Evolutionary conservation across 2,888 invertebrate genomes (phyloP), one percentile per base, ranked within the genome.

Genomic region (Lathronympha strigana): DNA sequence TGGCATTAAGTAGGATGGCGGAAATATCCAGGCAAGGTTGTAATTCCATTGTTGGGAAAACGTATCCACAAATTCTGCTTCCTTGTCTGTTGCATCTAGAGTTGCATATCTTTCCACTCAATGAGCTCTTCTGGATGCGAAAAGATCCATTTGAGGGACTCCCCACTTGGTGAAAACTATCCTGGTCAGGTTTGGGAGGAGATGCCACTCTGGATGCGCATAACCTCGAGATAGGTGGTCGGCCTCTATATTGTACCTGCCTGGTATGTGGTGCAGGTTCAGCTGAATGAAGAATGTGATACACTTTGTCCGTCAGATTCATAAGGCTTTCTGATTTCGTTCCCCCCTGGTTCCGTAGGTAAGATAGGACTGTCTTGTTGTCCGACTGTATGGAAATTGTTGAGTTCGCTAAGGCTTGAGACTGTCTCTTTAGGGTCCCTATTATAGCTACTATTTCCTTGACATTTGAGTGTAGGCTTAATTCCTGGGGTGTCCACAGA

Each of bases 361-460:
- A 57, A 1, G 43, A 15, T 17, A 45, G 28, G 4, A 45, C 57
- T 3, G 57, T 57, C 8, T 19, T 57, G 45, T 57, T 57, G 57
- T 57, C 57, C 31, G 38, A 21, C 5, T 57, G 57, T 1, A 57
- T 19, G 6, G 31, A 23, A 0, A 57, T 31, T 0, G 54, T 40
- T 4, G 19, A 17, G 4, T n/a, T 2, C 0, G 23, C 15, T 1
- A 57, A 21, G 9, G 13, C 11, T 15, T 28, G 28, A 28, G 6
- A 1, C 28, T 28, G 1, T 1, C 28, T 28, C 28, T 28, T 28
- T 28, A 28, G 4, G 4, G 8, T 8, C 8, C 8, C 8, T 28
- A 28, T 5, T 28, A 28, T 28, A 3, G 28, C 28, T 28, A 4
- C 4, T 8, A 28, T 28, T 28, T 28, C 28, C 4, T 28, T 28